phyloP scores from a whole-genome alignment of 1,140 invertebrate genomes.

The Meloidogyne chitwoodi region DNA sequence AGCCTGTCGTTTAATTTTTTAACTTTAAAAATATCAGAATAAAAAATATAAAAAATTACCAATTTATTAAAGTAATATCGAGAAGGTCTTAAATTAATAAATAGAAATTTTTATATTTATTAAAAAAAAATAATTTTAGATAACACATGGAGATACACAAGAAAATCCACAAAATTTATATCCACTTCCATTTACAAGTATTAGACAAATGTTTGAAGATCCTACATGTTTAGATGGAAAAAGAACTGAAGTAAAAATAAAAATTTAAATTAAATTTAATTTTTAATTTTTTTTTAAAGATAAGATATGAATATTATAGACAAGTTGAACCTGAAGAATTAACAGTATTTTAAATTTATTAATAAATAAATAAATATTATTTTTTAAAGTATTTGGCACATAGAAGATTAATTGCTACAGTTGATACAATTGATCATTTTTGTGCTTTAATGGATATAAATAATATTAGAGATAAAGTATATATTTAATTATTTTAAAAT shows the following conservation, averaged over 20 bases:
- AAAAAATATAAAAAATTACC: no score
- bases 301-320: conserved; percentile 56
- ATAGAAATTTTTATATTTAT: no score
- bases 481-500: neutral
- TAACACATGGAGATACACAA: conserved; percentile 40
- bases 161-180: conserved; percentile 42
- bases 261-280: neutral
- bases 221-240: conserved; percentile 56
- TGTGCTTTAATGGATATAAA: conserved; percentile 58
- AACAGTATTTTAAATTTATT: neutral
- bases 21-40: no score
- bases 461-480: conserved; percentile 51
- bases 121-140: conserved; percentile 21
- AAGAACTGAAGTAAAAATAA: conserved; percentile 46
- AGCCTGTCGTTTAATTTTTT: no score
- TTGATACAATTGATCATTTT: conserved; percentile 59
- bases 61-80: no score
- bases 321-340: conserved; percentile 46
- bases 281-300: conserved; percentile 35
- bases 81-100: no score
- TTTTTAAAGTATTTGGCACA: conserved; percentile 47
- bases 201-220: conserved; percentile 52
- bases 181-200: conserved; percentile 43
- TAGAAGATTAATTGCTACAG: conserved; percentile 52
- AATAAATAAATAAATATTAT: neutral